Evolutionary conservation across 2,113 vertebrate species (phyloP).

Genomic region (Phylloscopus trochiloides): DNA sequence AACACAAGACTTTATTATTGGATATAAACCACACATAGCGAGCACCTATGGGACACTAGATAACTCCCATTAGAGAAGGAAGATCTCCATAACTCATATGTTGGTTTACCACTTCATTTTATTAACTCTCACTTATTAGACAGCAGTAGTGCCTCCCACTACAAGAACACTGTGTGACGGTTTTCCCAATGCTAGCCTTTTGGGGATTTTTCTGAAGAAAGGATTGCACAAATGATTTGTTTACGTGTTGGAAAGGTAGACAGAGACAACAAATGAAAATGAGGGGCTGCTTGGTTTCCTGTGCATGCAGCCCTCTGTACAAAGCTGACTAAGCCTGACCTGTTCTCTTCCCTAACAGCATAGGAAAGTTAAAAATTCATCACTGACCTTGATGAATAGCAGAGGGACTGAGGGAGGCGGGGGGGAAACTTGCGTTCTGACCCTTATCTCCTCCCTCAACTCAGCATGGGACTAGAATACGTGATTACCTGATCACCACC

Average conservation of each 20-base stretch:
- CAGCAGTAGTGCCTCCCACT: background rate
- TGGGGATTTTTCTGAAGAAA: background rate
- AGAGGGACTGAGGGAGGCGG: fast-evolving
- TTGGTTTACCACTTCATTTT: slow-evolving; percentile 29
- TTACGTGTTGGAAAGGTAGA: background rate
- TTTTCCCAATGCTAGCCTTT: background rate
- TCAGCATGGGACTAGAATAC: background rate
- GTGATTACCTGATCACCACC: background rate
- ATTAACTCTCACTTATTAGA: background rate
- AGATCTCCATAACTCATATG: slow-evolving; percentile 7
- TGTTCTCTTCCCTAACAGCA: background rate
- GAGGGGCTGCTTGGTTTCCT: background rate
- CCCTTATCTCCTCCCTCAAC: background rate
- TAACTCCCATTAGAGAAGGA: background rate
- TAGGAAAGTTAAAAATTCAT: background rate
- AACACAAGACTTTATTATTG: background rate
- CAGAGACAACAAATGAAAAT: background rate
- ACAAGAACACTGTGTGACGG: background rate
- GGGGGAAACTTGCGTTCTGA: background rate
- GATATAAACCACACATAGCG: slow-evolving; percentile 29
- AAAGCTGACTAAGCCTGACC: background rate
- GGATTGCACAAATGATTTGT: background rate
- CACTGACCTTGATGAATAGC: background rate
- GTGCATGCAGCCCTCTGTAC: background rate
- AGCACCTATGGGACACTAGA: background rate